Percentiles rank a stretch among this genome's conserved stretches.
phyloP scores from a whole-genome alignment of 2,797 vertebrate genomes.

The Platyrinchus mystaceus region DNA sequence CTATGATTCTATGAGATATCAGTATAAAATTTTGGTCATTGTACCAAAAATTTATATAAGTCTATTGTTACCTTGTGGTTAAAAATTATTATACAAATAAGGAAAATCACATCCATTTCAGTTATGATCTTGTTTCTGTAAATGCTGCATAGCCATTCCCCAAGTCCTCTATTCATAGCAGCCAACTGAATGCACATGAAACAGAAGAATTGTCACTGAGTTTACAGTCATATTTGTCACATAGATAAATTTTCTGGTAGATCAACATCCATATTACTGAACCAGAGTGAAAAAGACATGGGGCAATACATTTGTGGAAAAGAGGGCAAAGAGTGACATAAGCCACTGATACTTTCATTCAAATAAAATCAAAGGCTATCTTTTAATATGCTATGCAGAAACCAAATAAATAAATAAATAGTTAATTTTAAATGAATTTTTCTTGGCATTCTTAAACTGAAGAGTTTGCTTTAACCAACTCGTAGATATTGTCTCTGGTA shows the following conservation, averaged over 20 bases:
- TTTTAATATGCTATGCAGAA: conserved; percentile 36
- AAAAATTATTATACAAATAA: not conserved
- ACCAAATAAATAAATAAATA: conserved; percentile 18
- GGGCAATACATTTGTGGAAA: not conserved
- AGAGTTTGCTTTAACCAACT: conserved; percentile 47
- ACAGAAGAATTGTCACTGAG: not conserved
- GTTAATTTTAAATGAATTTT: conserved; percentile 13
- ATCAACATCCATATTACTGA: not conserved
- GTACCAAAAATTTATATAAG: not conserved
- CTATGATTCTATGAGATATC: not conserved
- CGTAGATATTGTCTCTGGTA: not conserved
- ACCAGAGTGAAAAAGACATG: not conserved
- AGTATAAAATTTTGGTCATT: not conserved
- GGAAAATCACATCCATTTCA: not conserved
- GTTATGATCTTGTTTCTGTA: not conserved
- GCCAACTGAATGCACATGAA: not conserved
- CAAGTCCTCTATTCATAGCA: not conserved
- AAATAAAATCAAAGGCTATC: not conserved
- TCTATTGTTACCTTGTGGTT: not conserved
- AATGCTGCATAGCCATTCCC: not conserved
- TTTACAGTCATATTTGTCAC: not conserved
- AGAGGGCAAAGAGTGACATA: not conserved
- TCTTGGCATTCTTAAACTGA: conserved; percentile 49
- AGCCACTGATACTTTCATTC: not conserved
- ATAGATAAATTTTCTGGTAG: not conserved